phyloP scores from a whole-genome alignment of 2,888 invertebrate genomes.

The Pardosa pseudoannulata region DNA sequence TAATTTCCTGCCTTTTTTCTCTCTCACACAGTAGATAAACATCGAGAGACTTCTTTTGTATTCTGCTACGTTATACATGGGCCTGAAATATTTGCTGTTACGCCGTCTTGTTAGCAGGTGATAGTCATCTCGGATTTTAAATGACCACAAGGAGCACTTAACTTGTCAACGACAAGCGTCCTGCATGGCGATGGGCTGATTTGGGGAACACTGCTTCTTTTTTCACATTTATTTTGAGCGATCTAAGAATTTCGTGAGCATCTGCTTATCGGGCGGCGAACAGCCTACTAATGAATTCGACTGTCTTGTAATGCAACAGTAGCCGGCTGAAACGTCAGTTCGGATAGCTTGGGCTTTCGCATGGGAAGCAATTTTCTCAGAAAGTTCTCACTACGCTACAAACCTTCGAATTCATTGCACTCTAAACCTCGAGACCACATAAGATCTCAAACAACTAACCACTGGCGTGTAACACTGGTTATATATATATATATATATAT shows the following conservation, averaged over 20 bases:
- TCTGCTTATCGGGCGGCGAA: neutral
- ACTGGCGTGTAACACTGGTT: no score
- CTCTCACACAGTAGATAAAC: conserved; percentile 45
- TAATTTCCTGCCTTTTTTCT: conserved; percentile 61
- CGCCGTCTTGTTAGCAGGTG: conserved; percentile 43
- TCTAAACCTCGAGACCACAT: no score
- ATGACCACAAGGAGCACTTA: conserved; percentile 43
- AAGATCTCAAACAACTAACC: no score
- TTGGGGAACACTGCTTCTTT: neutral
- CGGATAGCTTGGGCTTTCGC: no score
- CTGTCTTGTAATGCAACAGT: neutral
- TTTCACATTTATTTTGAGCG: no score
- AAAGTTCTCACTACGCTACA: no score
- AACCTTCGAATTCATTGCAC: no score
- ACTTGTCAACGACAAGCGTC: conserved; percentile 37
- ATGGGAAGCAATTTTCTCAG: no score
- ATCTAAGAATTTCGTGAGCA: conserved; percentile 7
- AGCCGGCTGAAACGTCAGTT: neutral
- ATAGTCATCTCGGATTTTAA: conserved; percentile 44
- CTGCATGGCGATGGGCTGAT: neutral
- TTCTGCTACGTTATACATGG: conserved; percentile 11
- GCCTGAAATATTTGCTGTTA: conserved; percentile 51
- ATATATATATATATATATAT: no score
- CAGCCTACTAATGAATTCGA: neutral
- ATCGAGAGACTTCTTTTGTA: conserved; percentile 21